Base-by-base conservation (phyloP, 2,113 vertebrate species). In the Geothlypis trichas region DNA sequence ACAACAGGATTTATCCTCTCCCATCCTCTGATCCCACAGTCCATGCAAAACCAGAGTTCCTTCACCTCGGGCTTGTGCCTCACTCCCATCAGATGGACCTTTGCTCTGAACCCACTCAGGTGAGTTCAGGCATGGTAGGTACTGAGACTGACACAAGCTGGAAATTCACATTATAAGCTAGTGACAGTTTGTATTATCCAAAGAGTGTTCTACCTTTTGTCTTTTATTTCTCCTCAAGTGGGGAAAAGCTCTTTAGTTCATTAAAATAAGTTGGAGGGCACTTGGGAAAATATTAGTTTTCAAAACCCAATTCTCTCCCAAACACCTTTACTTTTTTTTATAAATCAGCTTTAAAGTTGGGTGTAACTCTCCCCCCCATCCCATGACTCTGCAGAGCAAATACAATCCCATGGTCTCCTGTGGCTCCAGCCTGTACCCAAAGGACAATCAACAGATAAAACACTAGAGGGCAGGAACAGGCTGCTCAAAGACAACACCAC, bases 31-130 rank as follows among this genome's bases (percentile, higher is more conserved):
- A 61, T 27, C 68, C 62, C 47, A 57, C 7, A 52, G 16, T 13
- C 41, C 27, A 73, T 2, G 1, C 20, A 47, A 35, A 79, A 62
- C 4, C 33, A 83, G 62, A 74, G n/a, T 31, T 86, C n/a, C 30
- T 71, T 18, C 11, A 2, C 15, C 26, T 27, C 0, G 0, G 33
- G 47, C 49, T 67, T 72, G 23, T 9, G 18, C 28, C 44, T 27
- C 37, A 26, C 24, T 79, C 21, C 41, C 9, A 33, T 52, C 33
- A 62, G 26, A 26, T 10, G 15, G 31, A 59, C 7, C 22, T 78
- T 66, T 59, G 23, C 28, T 84, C 46, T 74, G 28, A 71, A 62
- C 15, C 3, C 39, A 67, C 12, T 15, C 28, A 37, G 26, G 6
- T 1, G 1, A 15, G 41, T 16, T 12, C 27, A 91, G 41, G 41